Conservation (phyloP, 1,140 invertebrate genomes). For the Andrena cerasifolii region DNA sequence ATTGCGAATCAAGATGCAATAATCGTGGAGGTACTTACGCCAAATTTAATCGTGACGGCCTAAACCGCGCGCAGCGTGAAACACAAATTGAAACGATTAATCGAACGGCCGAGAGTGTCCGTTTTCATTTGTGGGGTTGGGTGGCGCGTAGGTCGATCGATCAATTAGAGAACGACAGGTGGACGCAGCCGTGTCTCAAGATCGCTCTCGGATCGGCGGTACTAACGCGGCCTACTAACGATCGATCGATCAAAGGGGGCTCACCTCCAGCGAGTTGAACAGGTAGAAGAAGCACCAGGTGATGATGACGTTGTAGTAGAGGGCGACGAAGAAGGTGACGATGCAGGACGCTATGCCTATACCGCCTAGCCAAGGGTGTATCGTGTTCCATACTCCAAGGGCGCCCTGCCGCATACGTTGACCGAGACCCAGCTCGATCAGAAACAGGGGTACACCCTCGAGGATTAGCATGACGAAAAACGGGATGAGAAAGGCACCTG, state of each 20-base stretch:
- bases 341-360: conserved; percentile 95
- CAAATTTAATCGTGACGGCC: conserved; percentile 74
- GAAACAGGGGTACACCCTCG: conserved; percentile 96
- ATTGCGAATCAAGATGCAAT: conserved; percentile 3
- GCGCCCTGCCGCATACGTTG: conserved; percentile 94
- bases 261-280: conserved; percentile 93
- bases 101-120: no score
- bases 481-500: conserved; percentile 98
- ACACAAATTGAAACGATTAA: conserved; percentile 39
- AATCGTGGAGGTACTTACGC: conserved; percentile 68
- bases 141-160: no score
- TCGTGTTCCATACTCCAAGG: conserved; percentile 96
- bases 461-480: conserved; percentile 96
- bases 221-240: background rate
- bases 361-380: conserved; percentile 95
- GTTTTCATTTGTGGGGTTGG: no score
- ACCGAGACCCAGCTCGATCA: conserved; percentile 96
- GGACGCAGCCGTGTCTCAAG: no score
- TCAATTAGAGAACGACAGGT: no score
- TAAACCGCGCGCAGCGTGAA: conserved; percentile 56
- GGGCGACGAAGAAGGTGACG: conserved; percentile 94
- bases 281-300: conserved; percentile 99
- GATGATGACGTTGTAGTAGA: conserved; percentile 99
- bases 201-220: no score
- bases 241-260: conserved; percentile 52